These are phyloP conservation scores for Heliothis peltigera DNA, from an alignment of 2,888 invertebrate species.

Conservation along the genomic window DNA sequence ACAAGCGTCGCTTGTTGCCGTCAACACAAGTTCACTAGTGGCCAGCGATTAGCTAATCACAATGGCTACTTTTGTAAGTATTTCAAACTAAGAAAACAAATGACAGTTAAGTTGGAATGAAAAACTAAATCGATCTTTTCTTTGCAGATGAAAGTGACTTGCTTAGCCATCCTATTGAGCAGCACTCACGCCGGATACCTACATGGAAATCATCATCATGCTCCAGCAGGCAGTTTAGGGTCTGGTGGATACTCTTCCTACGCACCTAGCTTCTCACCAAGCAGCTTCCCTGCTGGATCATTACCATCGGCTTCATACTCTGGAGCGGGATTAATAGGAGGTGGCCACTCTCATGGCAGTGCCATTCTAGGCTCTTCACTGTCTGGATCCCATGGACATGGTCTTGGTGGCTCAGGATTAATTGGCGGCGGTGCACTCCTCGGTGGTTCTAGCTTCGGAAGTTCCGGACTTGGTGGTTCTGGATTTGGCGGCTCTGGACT, in stretches of 20 bases:
- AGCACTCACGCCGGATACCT: slow-evolving; percentile 79
- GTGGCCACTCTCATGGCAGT: slow-evolving; percentile 43
- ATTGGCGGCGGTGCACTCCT: slow-evolving; percentile 21
- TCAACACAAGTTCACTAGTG: slow-evolving; percentile 79
- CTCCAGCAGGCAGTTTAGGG: slow-evolving; percentile 47
- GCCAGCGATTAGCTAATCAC: slow-evolving; percentile 88
- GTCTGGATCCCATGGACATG: slow-evolving; percentile 23
- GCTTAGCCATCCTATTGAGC: slow-evolving; percentile 84
- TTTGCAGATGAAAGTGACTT: slow-evolving; percentile 81
- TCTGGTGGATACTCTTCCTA: slow-evolving; percentile 46
- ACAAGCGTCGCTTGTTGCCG: slow-evolving; percentile 83
- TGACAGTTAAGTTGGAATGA: slow-evolving; percentile 9
- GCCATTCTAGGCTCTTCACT: slow-evolving; percentile 31
- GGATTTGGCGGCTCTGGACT: slow-evolving; percentile 22
- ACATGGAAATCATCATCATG: slow-evolving; percentile 72
- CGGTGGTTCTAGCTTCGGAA: slow-evolving; percentile 23
- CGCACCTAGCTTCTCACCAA: slow-evolving; percentile 81
- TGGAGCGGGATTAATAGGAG: slow-evolving; percentile 64
- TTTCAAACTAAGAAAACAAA: slow-evolving; percentile 22
- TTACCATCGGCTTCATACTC: slow-evolving; percentile 82
- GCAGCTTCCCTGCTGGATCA: slow-evolving; percentile 84
- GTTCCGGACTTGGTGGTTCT: slow-evolving; percentile 17
- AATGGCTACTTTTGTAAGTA: slow-evolving; percentile 88
- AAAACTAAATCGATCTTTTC: slow-evolving; percentile 30
- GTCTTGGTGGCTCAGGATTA: background rate